Base-by-base conservation (phyloP, 2,113 vertebrate species). In the Brienomyrus brachyistius region DNA sequence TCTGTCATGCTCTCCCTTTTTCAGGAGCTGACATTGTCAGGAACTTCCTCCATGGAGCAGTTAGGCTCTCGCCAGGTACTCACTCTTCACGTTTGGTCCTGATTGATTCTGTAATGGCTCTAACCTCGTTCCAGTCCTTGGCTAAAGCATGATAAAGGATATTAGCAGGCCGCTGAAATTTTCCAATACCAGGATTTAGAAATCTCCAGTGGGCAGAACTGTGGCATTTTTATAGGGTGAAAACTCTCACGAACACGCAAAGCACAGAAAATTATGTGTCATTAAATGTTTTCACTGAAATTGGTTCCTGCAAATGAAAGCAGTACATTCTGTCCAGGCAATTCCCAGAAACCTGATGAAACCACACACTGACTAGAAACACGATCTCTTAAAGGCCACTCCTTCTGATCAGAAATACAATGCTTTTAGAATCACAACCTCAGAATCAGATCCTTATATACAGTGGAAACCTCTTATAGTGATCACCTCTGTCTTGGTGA, bases 391-490 rank as follows among this genome's bases (percentile, higher is more conserved):
- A 6, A 90, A 80, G 56, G 87, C 91, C 1, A 91, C 89, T 2
- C 92, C 93, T 27, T 92, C 93, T 85, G 85, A 15, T 19, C 23
- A 21, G 13, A 21, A 70, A 66, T 31, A 90, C 43, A 86, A 87
- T 27, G 40, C 10, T 9, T 66, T 87, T 31, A 92, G 84, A 83
- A 56, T 92, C 91, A 87, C 66, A 15, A 84, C 89, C 21, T 88
- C 51, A 90, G 23, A 56, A 27, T 19, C 89, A 90, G 2, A 94
- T 94, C 93, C 27, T 15, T 15, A 52, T 52, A 52, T 4, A 52
- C 51, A 15, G 13, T 52, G 51, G 51, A 52, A 4, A 52, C 51
- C 5, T 54, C 52, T 54, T 54, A 54, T 21, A 54, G 52, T 21
- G 17, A 19, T 54, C 52, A 54, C 52, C 17, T 21, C 17, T 54